Evolutionary conservation across 2,113 vertebrate genomes (phyloP), one percentile per base, ranked within the genome.

Genomic region (Edolisoma coerulescens): DNA sequence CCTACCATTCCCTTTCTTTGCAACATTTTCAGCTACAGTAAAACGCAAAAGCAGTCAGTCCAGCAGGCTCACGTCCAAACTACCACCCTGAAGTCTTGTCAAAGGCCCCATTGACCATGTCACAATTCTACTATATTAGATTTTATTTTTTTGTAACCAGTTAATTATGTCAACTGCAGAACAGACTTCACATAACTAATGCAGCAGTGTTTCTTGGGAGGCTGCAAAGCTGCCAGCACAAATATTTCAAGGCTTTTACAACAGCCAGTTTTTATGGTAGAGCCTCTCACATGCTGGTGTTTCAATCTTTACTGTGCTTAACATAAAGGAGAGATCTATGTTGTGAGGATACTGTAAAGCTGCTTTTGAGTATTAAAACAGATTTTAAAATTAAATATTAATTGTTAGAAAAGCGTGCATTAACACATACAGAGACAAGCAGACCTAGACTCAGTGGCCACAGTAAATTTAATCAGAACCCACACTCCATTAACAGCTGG

Each of bases 401-500:
- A 60, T 83, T 61, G 45, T 69, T 76, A 53, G 22, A 75, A 87
- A 93, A 74, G 28, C 5, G 3, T 42, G 71, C 41, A 65, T 87
- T 87, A 95, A 91, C 74, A 93, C 56, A 64, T 30, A 68, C 5
- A 83, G 63, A 83, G 70, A 80, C 42, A 90, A 17, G 7, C 45
- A 88, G 90, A 90, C 33, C 78, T 69, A 83, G 78, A 90, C 21
- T 61, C n/a, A 27, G 74, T 42, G 44, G 63, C 70, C 84, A 73
- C 59, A 77, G 93, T 32, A 93, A 96, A 94, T 95, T 94, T 87
- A 93, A 97, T 93, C 94, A 93, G 85, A 95, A 91, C 52, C 70
- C 67, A 79, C 90, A 74, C 44, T 95, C 96, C 92, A 96, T 96
- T 96, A 97, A 77, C 63, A 73, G 74, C 71, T 97, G 96, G 93